These are phyloP conservation scores for Cromileptes altivelis DNA, from an alignment of 2,113 vertebrate species.

Conservation along the genomic window DNA sequence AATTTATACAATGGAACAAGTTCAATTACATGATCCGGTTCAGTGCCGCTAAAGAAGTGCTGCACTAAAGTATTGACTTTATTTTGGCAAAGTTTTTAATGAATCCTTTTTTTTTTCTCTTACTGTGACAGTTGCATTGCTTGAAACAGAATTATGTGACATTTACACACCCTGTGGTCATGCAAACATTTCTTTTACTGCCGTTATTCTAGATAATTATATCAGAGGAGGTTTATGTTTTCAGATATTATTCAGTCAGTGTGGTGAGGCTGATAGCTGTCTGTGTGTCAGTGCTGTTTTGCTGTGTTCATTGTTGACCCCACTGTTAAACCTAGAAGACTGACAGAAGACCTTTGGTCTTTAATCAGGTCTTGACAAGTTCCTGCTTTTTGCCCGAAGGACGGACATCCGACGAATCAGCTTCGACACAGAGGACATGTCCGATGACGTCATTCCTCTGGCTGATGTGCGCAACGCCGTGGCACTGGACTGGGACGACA, in stretches of 20 bases:
- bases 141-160: neutral
- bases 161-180: neutral
- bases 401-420: conserved; percentile 99
- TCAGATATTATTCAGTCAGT: conserved; percentile 7
- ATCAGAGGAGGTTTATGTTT: neutral
- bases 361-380: conserved; percentile 99
- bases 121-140: neutral
- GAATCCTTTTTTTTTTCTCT: neutral
- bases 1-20: neutral
- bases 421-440: conserved; percentile 98
- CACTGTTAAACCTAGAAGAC: conserved; percentile 93
- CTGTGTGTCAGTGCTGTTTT: conserved; percentile 62
- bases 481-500: conserved; percentile 97
- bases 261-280: conserved; percentile 20
- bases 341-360: conserved; percentile 99
- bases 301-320: conserved; percentile 82
- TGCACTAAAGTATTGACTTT: neutral
- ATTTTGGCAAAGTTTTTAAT: neutral
- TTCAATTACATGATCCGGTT: neutral
- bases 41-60: neutral
- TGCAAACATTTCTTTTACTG: neutral
- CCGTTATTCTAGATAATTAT: neutral
- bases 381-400: conserved; percentile 99
- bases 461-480: conserved; percentile 97
- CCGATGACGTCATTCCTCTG: conserved; percentile 97